These are phyloP conservation scores for Lucifuga dentata DNA, from an alignment of 2,113 vertebrate species.

Conservation along the genomic window DNA sequence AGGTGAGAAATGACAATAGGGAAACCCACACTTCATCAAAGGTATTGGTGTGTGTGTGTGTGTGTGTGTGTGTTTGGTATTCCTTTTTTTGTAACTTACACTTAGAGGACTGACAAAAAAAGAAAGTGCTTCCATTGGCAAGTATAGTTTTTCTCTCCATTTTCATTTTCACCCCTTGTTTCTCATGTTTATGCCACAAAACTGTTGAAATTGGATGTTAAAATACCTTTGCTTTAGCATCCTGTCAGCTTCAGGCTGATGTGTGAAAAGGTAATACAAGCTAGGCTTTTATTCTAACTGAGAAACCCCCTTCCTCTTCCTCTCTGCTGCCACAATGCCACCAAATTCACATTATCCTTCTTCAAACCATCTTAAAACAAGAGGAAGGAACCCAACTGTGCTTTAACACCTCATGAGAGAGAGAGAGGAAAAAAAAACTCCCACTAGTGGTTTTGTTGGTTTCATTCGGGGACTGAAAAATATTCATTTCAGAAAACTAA, in stretches of 20 bases:
- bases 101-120: constrained; percentile 15
- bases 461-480: not conserved
- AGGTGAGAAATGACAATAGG: constrained; percentile 30
- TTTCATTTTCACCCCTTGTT: constrained; percentile 63
- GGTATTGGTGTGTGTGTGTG: not conserved
- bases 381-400: constrained; percentile 18
- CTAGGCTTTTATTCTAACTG: constrained; percentile 20
- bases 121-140: constrained; percentile 28
- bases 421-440: constrained; percentile 14
- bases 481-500: too few relatives aligned
- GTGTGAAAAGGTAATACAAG: constrained; percentile 79
- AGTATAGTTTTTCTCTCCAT: constrained; percentile 39
- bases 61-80: too few relatives aligned
- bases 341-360: constrained; percentile 51
- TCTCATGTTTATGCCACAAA: constrained; percentile 59
- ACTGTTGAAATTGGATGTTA: constrained; percentile 74
- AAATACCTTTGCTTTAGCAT: constrained; percentile 73
- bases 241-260: constrained; percentile 71
- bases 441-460: constrained; percentile 9
- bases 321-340: constrained; percentile 16
- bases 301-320: not conserved
- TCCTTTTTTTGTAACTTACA: not conserved
- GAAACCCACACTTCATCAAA: not conserved
- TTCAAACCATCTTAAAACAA: constrained; percentile 28
- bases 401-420: constrained; percentile 50